Conservation (phyloP, 2,113 vertebrate genomes). For the Pseudorhombus dupliciocellatus region DNA sequence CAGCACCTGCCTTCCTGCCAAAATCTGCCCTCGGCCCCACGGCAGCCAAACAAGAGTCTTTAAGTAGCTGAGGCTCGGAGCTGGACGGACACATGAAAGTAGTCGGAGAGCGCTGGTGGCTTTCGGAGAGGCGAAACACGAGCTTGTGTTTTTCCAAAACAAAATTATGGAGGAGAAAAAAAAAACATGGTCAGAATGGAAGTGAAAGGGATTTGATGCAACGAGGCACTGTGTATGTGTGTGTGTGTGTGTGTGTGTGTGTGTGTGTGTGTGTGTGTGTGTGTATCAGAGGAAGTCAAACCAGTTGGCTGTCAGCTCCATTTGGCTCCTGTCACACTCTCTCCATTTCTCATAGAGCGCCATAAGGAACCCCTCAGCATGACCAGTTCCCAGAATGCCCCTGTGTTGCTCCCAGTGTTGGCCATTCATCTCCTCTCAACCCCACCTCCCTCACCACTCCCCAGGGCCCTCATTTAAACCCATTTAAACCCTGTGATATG, state of each 20-base stretch:
- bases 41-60: constrained; percentile 60
- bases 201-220: constrained; percentile 47
- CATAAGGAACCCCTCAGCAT: constrained; percentile 71
- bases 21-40: constrained; percentile 46
- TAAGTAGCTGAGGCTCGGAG: constrained; percentile 46
- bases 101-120: constrained; percentile 53
- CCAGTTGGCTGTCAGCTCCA: constrained; percentile 73
- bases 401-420: constrained; percentile 34
- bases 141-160: constrained; percentile 75
- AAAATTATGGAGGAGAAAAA: constrained; percentile 67
- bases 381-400: constrained; percentile 67
- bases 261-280: constrained; percentile 39
- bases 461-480: constrained; percentile 65
- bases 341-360: constrained; percentile 72
- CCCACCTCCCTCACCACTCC: constrained; percentile 27
- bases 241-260: constrained; percentile 38
- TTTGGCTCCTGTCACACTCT: constrained; percentile 73
- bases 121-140: constrained; percentile 70
- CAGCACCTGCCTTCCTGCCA: constrained; percentile 77
- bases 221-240: constrained; percentile 8
- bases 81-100: constrained; percentile 65
- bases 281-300: constrained; percentile 55
- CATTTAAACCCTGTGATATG: constrained; percentile 62
- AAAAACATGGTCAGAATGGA: constrained; percentile 28
- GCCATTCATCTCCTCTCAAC: constrained; percentile 41